A percentile compares a stretch with the other conserved stretches of the same genome.
Conservation (phyloP, 2,797 vertebrate species). For the Octomys mimax region DNA sequence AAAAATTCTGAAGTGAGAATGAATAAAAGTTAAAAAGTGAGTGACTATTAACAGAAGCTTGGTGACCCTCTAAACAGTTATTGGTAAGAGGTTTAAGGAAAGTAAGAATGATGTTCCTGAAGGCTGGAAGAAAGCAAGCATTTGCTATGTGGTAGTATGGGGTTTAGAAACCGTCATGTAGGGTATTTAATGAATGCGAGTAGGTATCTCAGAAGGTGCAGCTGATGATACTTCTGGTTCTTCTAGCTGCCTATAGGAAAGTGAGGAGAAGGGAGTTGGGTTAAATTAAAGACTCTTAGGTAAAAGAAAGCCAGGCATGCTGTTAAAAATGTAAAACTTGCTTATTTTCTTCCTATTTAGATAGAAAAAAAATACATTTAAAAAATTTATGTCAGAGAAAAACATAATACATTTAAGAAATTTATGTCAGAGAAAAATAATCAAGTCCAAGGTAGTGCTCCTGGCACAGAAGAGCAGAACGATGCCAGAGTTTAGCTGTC, state of each 20-base stretch:
- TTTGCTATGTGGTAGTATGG: not conserved
- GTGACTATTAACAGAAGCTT: not conserved
- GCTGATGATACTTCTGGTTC: not conserved
- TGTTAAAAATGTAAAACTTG: not conserved
- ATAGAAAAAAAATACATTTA: not conserved
- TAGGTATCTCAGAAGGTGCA: not conserved
- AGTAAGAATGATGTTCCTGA: not conserved
- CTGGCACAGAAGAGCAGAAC: not conserved
- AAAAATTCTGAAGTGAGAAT: not conserved
- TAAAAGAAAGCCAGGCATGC: not conserved
- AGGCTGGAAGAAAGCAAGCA: not conserved
- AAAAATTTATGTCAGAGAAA: not conserved
- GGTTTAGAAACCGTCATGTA: not conserved
- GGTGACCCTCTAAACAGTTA: not conserved
- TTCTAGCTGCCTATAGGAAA: not conserved
- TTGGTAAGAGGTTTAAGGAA: not conserved
- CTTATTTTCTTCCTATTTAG: not conserved
- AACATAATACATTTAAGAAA: constrained; percentile 6
- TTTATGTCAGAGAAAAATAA: not conserved
- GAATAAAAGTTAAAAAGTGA: not conserved
- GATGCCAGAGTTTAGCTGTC: not conserved
- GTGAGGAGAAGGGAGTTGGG: not conserved
- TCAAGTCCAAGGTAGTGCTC: too few species aligned
- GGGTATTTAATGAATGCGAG: not conserved
- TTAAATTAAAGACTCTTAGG: not conserved